phyloP scores from a whole-genome alignment of 2,888 invertebrate genomes.

The Nasonovia ribisnigri region DNA sequence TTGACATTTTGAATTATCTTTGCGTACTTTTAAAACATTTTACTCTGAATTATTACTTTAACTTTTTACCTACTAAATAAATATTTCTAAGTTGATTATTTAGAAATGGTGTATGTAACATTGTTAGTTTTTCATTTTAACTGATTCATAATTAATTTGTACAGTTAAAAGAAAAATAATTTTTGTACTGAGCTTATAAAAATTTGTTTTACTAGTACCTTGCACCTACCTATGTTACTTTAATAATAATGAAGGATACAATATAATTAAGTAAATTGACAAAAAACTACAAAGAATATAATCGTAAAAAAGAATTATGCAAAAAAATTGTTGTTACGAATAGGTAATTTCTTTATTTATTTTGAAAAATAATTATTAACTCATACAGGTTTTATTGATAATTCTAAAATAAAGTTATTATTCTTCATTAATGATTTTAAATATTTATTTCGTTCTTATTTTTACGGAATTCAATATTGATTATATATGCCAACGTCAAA shows the following conservation, averaged over 20 bases:
- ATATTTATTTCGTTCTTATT: not conserved
- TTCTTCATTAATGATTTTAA: not conserved
- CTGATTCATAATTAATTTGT: slow-evolving; percentile 35
- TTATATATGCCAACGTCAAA: not conserved
- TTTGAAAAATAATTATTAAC: not conserved
- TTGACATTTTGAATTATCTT: slow-evolving; percentile 62
- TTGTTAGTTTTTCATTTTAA: slow-evolving; percentile 35
- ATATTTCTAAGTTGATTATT: slow-evolving; percentile 49
- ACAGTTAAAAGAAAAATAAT: not conserved
- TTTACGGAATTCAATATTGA: not conserved
- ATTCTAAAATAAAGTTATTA: not conserved
- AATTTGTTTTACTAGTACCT: not conserved
- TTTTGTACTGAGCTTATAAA: not conserved
- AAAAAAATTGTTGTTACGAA: not conserved
- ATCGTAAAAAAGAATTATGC: not conserved
- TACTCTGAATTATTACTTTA: slow-evolving; percentile 38
- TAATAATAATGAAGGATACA: not conserved
- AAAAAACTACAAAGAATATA: not conserved
- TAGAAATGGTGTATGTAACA: slow-evolving; percentile 22
- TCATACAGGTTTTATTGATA: not conserved
- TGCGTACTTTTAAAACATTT: slow-evolving; percentile 57
- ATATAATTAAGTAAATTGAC: not conserved
- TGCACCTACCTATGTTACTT: not conserved
- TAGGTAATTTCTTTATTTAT: not conserved
- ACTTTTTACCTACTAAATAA: slow-evolving; percentile 35